Evolutionary conservation across 2,888 invertebrate genomes (phyloP), one percentile per base, ranked within the genome.

Genomic region (Cynaeus angustus): DNA sequence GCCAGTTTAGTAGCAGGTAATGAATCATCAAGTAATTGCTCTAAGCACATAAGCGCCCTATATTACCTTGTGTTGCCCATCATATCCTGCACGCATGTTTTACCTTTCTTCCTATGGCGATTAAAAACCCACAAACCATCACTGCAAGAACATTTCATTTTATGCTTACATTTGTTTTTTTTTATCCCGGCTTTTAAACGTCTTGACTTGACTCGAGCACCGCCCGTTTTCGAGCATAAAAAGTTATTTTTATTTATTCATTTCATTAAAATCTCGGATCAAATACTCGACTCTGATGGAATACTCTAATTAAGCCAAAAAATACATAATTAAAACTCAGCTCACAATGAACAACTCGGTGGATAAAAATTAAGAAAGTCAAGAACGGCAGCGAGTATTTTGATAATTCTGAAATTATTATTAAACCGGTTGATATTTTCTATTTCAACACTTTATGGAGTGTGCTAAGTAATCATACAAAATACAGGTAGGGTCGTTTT

Each of bases 21-120:
- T 77, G 78, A 74, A 77, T 78, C 76, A 76, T 78, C 72, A 68
- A 70, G 68, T 78, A 77, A 78, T 78, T 75, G 75, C 72, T 66
- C 64, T 73, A 72, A 75, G 73, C 70, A 74, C 74, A 76, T 76
- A 75, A 76, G 74, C 68, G 72, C 71, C 66, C 72, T 68, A 58
- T 59, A 67, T 67, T 67, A 67, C 59, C 58, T 58, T 33, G 38
- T 28, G 21, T 43, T 50, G 52, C 58, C 58, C 58, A 59, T 67
- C 67, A 67, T 50, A 21, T 67, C 28, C 59, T 50, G 43, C 67
- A 67, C 59, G 67, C 67, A 67, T 67, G 41, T 50, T 67, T 65
- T 53, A 26, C 14, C 28, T 52, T 61, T 65, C 53, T 65, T 55
- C 41, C 53, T 53, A 65, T 53, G 41, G 41, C 14, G 14, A 52